Base-by-base conservation (phyloP, 64 coral and sea anemone species). In the Pachyseris speciosa region DNA sequence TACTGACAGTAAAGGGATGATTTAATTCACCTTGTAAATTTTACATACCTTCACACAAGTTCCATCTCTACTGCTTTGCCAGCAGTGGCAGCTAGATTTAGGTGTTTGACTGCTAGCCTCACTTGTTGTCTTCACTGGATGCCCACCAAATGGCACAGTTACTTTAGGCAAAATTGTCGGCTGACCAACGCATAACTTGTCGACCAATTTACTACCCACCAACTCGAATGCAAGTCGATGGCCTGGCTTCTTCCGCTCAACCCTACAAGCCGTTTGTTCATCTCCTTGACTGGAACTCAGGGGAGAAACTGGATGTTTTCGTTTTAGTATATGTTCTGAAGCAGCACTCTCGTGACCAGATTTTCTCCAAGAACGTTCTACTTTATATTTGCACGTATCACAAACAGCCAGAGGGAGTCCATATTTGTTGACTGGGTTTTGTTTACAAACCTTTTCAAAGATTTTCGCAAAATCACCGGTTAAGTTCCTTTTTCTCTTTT, bases 21-120 rank as follows among this genome's bases (percentile, higher is more conserved):
- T n/a, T n/a, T n/a, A n/a, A n/a, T n/a, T n/a, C n/a, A n/a, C n/a
- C n/a, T n/a, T n/a, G n/a, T n/a, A n/a, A n/a, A n/a, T n/a, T n/a
- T n/a, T 34, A 28, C 67, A 71, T 29, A 71, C 67, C 67, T 71
- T 71, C 17, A 71, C 30, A 71, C 67, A 34, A n/a, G 67, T 71
- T 71, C 11, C 28, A 34, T 34, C 28, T 17, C 12, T 71, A 17
- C 17, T 17, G 27, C 67, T 71, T 38, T 16, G 67, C 22, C 16
- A 16, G 11, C 30, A 71, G 67, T 71, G 67, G 28, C 67, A 71
- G 27, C 20, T 71, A 4, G 67, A 71, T n/a, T n/a, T n/a, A n/a
- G n/a, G n/a, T 0, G 67, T 71, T 71, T 71, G 67, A 25, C 29
- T 71, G 67, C 67, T 26, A 17, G 67, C 37, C 29, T 71, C 25